These are phyloP conservation scores for Dipodomys merriami DNA, from an alignment of 2,113 vertebrate species.

Conservation along the genomic window DNA sequence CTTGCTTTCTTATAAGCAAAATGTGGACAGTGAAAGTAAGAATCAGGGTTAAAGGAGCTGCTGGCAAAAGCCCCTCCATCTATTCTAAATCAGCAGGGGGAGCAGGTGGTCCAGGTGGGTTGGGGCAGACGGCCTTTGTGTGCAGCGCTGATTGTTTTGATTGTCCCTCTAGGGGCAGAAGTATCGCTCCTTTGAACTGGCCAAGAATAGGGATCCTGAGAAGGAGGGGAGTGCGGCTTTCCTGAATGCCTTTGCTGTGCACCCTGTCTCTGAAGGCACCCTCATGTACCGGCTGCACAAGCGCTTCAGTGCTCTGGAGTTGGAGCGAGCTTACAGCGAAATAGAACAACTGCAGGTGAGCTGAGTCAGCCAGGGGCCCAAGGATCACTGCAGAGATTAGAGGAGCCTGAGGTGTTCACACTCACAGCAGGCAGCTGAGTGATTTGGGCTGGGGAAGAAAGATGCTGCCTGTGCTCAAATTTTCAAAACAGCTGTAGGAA, in stretches of 20 bases:
- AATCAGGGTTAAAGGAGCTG: neutral
- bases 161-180: slow-evolving; percentile 89
- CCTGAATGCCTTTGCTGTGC: slow-evolving; percentile 91
- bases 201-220: slow-evolving; percentile 94
- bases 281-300: slow-evolving; percentile 97
- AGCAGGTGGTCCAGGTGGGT: neutral
- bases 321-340: slow-evolving; percentile 92
- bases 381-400: fast-evolving
- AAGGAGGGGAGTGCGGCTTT: slow-evolving; percentile 92
- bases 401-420: neutral
- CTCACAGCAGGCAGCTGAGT: neutral
- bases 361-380: neutral
- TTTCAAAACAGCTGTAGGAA: no score
- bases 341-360: slow-evolving; percentile 96
- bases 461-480: neutral
- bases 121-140: neutral
- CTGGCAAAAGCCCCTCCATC: neutral
- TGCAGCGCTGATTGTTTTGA: neutral
- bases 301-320: slow-evolving; percentile 94
- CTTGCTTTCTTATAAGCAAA: neutral
- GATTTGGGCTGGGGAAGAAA: neutral
- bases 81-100: neutral
- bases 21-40: neutral
- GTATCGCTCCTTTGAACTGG: slow-evolving; percentile 93
- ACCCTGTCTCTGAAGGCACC: slow-evolving; percentile 92